These are phyloP conservation scores for Aratinga solstitialis DNA, from an alignment of 2,797 vertebrate species.

Conservation along the genomic window DNA sequence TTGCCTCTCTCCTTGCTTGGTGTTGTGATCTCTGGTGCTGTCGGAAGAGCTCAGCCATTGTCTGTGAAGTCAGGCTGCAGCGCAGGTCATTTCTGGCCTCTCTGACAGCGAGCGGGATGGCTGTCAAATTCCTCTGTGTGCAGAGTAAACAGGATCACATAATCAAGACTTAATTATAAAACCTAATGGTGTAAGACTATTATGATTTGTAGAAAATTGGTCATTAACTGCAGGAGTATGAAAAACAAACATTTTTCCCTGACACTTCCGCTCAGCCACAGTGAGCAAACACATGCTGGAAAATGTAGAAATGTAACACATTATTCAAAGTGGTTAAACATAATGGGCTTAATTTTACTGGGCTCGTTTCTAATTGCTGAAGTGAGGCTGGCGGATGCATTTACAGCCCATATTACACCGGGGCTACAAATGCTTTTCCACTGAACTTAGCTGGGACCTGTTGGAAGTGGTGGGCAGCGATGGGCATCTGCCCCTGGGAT, in stretches of 20 bases:
- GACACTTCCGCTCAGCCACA: not conserved
- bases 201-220: constrained; percentile 62
- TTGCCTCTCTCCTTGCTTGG: not conserved
- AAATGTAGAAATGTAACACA: not conserved
- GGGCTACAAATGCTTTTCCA: fast-evolving
- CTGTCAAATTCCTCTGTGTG: not conserved
- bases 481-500: not conserved
- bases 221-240: constrained; percentile 22
- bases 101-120: not conserved
- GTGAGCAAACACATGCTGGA: not conserved
- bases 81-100: not conserved
- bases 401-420: fast-evolving
- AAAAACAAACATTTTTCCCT: constrained; percentile 36
- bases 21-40: fast-evolving
- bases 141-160: constrained; percentile 8
- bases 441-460: not conserved
- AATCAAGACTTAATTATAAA: constrained; percentile 33
- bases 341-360: fast-evolving
- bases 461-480: not conserved
- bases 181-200: constrained; percentile 43
- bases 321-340: not conserved
- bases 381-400: not conserved
- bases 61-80: fast-evolving
- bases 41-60: fast-evolving
- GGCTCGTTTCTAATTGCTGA: not conserved